Conservation (phyloP, 1,140 invertebrate species). For the Aphidius ervi region DNA sequence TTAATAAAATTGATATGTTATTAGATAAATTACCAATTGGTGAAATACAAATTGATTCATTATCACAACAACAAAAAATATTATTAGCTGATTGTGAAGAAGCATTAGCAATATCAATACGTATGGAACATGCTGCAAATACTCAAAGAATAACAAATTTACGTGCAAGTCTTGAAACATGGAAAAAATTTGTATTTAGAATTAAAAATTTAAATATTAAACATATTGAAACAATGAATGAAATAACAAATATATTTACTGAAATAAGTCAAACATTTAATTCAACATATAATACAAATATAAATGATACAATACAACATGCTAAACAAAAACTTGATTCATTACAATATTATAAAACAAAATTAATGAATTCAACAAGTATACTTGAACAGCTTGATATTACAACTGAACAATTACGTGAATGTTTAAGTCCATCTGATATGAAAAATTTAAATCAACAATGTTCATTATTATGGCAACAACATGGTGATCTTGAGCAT, state of each 20-base stretch:
- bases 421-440: constrained; percentile 81
- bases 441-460: constrained; percentile 76
- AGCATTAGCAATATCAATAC: constrained; percentile 67
- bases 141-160: constrained; percentile 72
- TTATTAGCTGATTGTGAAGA: constrained; percentile 74
- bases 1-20: constrained; percentile 65
- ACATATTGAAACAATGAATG: constrained; percentile 58
- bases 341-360: constrained; percentile 57
- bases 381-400: constrained; percentile 66
- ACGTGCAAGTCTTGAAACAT: constrained; percentile 75
- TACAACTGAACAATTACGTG: constrained; percentile 76
- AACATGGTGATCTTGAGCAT: constrained; percentile 75
- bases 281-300: constrained; percentile 42
- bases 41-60: constrained; percentile 59
- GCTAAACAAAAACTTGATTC: constrained; percentile 53
- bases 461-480: constrained; percentile 70
- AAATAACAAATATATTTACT: constrained; percentile 57
- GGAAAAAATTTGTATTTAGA: constrained; percentile 67
- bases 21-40: constrained; percentile 66
- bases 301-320: constrained; percentile 27
- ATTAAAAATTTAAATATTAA: constrained; percentile 60
- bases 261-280: constrained; percentile 57
- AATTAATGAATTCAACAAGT: constrained; percentile 56
- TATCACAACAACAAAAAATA: constrained; percentile 64
- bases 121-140: constrained; percentile 74